Conservation (phyloP, 1,140 invertebrate species). For the Achatina immaculata region DNA sequence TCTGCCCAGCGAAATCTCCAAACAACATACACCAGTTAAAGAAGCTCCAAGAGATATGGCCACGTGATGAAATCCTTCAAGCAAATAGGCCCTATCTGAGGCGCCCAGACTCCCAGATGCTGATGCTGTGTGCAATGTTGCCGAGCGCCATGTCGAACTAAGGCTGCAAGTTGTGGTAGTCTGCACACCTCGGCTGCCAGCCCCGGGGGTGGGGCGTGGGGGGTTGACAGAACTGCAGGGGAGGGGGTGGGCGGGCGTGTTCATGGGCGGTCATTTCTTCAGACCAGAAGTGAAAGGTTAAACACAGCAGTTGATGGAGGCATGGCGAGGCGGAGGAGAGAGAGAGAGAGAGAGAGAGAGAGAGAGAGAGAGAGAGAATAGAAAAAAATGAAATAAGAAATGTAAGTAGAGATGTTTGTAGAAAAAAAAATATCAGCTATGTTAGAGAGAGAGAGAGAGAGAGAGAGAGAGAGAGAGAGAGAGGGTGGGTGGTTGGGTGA, state of each 20-base stretch:
- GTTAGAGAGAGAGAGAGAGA: too few species aligned
- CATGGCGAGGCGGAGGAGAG: not conserved
- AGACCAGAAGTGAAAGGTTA: not conserved
- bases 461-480: too few species aligned
- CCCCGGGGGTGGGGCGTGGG: not conserved
- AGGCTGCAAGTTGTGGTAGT: too few species aligned
- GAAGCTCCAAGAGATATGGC: too few species aligned
- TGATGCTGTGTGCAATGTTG: too few species aligned
- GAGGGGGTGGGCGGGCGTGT: not conserved
- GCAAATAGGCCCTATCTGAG: too few species aligned
- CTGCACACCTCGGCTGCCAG: too few species aligned
- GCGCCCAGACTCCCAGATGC: too few species aligned
- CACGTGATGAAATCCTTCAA: too few species aligned
- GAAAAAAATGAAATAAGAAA: not conserved
- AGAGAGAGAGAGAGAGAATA: not conserved
- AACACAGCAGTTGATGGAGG: not conserved
- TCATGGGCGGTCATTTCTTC: not conserved
- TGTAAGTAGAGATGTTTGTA: not conserved
- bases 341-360: slow-evolving; percentile 23
- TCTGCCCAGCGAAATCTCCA: too few species aligned
- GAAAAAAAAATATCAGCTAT: not conserved
- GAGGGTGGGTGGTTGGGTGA: not conserved
- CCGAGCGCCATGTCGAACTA: too few species aligned
- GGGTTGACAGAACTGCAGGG: not conserved
- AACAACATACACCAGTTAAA: too few species aligned